Evolutionary conservation across 2,888 invertebrate genomes (phyloP), one percentile per base, ranked within the genome.

Genomic region (Eupithecia insigniata): DNA sequence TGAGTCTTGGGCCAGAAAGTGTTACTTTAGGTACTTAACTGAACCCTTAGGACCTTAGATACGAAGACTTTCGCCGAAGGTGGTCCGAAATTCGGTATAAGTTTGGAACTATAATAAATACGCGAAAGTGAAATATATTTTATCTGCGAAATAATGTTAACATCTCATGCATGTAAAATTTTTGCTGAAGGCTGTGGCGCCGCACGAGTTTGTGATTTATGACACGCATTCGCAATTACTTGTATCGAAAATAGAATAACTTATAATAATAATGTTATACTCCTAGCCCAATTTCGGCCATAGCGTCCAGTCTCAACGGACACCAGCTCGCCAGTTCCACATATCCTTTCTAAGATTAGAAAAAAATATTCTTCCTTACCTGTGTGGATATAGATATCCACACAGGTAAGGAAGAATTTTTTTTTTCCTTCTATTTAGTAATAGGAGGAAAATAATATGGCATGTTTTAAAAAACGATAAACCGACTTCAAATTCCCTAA

Each of bases 61-160:
- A 55, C 26, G 1, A 14, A 55, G 14, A 55, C 55, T 55, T 55
- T 26, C 26, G 1, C 55, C 12, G 26, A 26, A 55, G 26, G 8
- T 14, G 26, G 22, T 12, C 26, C 8, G 14, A 26, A 55, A 22
- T 10, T 26, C 22, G 12, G 26, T 14, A 55, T 51, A 26, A 55
- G 55, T 26, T 22, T 26, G 14, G 22, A 26, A 55, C 55, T 62
- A 32, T 34, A n/a, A 34, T 34, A 34, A 62, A 62, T 62, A 34
- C 32, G n/a, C 12, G 5, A 62, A 14, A 26, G 55, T 12, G 34
- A 22, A 34, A n/a, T 34, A 22, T 22, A 36, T 64, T 64, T 34
- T 62, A 22, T 64, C 64, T 34, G n/a, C 22, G 22, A 64, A 64
- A 64, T 71, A 75, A 71, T 39, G 34, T 64, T 64, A n/a, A 36